phyloP scores from a whole-genome alignment of 2,888 invertebrate genomes.

The Zygothrica quintamaculata region DNA sequence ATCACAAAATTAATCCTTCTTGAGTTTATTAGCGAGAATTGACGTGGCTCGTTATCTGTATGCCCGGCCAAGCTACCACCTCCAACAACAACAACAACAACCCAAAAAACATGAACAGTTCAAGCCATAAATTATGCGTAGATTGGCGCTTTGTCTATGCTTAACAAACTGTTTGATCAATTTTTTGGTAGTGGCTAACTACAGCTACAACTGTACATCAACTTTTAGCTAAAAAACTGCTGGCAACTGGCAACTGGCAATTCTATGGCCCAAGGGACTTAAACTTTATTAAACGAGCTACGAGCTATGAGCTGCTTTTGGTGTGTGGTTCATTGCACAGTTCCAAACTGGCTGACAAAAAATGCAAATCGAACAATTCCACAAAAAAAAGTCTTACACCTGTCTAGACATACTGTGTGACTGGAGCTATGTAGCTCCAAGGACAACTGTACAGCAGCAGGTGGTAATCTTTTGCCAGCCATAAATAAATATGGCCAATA shows the following conservation, averaged over 20 bases:
- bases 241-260: not conserved
- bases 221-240: no score
- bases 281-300: slow-evolving; percentile 33
- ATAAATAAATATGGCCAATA: slow-evolving; percentile 51
- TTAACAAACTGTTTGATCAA: slow-evolving; percentile 42
- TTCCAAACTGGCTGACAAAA: slow-evolving; percentile 17
- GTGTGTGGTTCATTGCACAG: slow-evolving; percentile 59
- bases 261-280: slow-evolving; percentile 7
- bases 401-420: no score
- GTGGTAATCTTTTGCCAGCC: slow-evolving; percentile 46
- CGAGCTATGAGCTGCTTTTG: no score
- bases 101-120: slow-evolving; percentile 42
- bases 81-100: not conserved
- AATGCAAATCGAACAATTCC: slow-evolving; percentile 62
- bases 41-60: slow-evolving; percentile 76
- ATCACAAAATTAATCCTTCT: slow-evolving; percentile 84
- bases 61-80: slow-evolving; percentile 19
- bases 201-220: slow-evolving; percentile 2
- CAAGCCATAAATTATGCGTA: slow-evolving; percentile 72
- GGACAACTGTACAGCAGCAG: slow-evolving; percentile 59
- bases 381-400: slow-evolving; percentile 50
- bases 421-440: slow-evolving; percentile 31
- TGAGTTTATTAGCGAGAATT: slow-evolving; percentile 83
- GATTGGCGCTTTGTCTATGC: slow-evolving; percentile 38
- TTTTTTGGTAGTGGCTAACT: slow-evolving; percentile 37